phyloP scores from a whole-genome alignment of 2,113 vertebrate genomes.

The Phylloscopus trochilus region DNA sequence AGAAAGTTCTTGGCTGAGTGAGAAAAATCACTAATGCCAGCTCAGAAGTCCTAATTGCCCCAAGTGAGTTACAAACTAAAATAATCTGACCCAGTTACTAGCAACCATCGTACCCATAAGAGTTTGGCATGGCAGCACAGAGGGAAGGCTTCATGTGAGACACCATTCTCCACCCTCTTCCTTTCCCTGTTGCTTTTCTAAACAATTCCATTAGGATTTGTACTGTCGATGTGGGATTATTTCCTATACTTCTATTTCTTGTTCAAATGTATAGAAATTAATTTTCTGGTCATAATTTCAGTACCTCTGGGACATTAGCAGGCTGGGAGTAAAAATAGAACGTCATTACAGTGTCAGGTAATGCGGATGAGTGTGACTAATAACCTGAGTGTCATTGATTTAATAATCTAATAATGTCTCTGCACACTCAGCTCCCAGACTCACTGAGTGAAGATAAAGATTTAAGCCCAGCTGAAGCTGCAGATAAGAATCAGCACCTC shows the following conservation, averaged over 20 bases:
- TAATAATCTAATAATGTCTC: slow-evolving; percentile 72
- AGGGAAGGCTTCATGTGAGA: neutral
- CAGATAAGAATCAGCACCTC: slow-evolving; percentile 59
- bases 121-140: neutral
- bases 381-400: slow-evolving; percentile 71
- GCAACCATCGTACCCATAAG: neutral
- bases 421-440: slow-evolving; percentile 61
- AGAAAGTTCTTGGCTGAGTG: neutral
- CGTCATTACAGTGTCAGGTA: slow-evolving; percentile 71
- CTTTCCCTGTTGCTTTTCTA: neutral
- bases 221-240: neutral
- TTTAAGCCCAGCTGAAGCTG: slow-evolving; percentile 35
- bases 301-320: slow-evolving; percentile 68
- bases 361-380: slow-evolving; percentile 73
- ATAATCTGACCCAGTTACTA: slow-evolving; percentile 9
- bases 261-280: slow-evolving; percentile 71
- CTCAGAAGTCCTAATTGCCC: neutral
- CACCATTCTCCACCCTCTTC: neutral
- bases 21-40: neutral
- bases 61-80: neutral
- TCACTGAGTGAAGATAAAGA: slow-evolving; percentile 52
- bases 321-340: slow-evolving; percentile 75
- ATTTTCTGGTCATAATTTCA: slow-evolving; percentile 75
- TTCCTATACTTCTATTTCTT: slow-evolving; percentile 50
- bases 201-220: slow-evolving; percentile 55